These are phyloP conservation scores for Tamandua tetradactyla DNA, from an alignment of 2,797 vertebrate species.

Conservation along the genomic window DNA sequence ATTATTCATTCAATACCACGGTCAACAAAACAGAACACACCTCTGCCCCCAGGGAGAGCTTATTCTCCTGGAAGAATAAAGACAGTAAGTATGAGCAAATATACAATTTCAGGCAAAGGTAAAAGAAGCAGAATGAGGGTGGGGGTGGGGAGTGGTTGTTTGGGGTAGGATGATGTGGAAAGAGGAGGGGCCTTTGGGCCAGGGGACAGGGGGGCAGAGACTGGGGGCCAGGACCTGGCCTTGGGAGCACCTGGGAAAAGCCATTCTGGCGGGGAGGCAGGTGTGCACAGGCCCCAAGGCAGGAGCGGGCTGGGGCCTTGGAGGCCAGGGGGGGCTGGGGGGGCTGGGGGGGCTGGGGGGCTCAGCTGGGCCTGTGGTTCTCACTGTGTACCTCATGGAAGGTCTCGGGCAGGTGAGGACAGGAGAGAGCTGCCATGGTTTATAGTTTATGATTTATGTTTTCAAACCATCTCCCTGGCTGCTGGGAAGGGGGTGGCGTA, in stretches of 20 bases:
- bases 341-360: accelerated
- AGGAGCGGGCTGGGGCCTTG: not conserved
- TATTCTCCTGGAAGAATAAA: not conserved
- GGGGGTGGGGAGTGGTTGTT: accelerated
- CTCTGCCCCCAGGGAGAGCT: accelerated
- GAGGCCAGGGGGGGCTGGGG: accelerated
- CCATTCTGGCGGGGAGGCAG: not conserved
- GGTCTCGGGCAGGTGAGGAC: accelerated
- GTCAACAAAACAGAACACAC: accelerated
- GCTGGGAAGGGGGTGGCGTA: too few relatives aligned
- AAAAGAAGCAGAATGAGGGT: not conserved
- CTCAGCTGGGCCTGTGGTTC: accelerated
- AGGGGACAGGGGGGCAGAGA: too few relatives aligned
- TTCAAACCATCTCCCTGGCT: not conserved
- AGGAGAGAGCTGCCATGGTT: not conserved
- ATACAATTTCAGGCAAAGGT: accelerated
- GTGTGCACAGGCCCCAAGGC: not conserved
- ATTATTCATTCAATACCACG: accelerated
- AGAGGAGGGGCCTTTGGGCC: too few relatives aligned
- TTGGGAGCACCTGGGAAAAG: too few relatives aligned
- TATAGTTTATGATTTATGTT: accelerated
- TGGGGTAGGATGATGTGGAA: not conserved
- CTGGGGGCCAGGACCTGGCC: not conserved
- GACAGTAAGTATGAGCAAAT: not conserved
- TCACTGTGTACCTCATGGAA: too few relatives aligned